A percentile compares a stretch with the other conserved stretches of the same genome.
These are phyloP conservation scores for Rotaria socialis DNA, from an alignment of 2,888 invertebrate species.

Conservation along the genomic window DNA sequence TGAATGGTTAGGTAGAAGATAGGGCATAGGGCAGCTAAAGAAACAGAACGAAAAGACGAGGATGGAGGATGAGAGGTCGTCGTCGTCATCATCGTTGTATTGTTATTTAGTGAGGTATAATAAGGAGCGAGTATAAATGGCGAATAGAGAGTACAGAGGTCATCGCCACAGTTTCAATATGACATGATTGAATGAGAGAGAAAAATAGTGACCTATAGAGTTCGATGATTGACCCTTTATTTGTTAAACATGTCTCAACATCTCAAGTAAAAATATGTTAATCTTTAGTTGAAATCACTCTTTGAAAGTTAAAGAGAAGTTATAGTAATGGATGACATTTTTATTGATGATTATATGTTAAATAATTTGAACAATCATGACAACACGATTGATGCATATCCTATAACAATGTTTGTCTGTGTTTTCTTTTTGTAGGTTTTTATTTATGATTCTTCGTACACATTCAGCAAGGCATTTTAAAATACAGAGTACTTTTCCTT, in stretches of 20 bases:
- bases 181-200: conserved; percentile 25
- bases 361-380: too few species aligned
- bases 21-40: background rate
- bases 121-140: background rate
- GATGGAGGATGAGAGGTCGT: background rate
- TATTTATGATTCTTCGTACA: background rate
- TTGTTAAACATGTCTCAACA: background rate
- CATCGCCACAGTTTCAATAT: conserved; percentile 29
- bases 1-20: conserved; percentile 20
- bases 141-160: background rate
- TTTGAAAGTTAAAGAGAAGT: too few species aligned
- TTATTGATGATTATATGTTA: too few species aligned
- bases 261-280: background rate
- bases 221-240: conserved; percentile 29
- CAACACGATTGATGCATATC: too few species aligned
- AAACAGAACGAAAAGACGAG: background rate
- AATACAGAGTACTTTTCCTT: background rate
- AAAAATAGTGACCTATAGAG: conserved; percentile 18
- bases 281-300: too few species aligned
- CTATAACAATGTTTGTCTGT: too few species aligned
- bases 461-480: background rate
- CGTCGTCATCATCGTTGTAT: background rate
- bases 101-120: background rate
- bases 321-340: too few species aligned
- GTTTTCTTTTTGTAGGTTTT: background rate